phyloP scores from a whole-genome alignment of 2,113 vertebrate species.

The Labeo rohita region DNA sequence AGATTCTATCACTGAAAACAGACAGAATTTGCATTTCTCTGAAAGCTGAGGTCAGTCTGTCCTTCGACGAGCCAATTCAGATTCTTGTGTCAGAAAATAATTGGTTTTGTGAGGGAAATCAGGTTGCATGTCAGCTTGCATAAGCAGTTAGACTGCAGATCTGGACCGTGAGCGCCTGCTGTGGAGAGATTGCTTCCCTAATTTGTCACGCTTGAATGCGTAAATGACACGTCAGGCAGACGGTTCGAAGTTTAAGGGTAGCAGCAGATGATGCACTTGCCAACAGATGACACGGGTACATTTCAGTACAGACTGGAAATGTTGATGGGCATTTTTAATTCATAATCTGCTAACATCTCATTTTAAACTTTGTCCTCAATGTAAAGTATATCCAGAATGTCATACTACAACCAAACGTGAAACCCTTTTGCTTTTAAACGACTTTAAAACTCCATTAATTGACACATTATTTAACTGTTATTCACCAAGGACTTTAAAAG shows the following conservation, averaged over 20 bases:
- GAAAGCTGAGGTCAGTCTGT: background rate
- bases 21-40: slow-evolving; percentile 13
- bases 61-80: slow-evolving; percentile 8
- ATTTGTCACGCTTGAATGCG: slow-evolving; percentile 22
- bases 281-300: background rate
- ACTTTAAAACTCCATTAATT: background rate
- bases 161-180: slow-evolving; percentile 34
- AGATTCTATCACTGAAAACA: background rate
- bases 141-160: slow-evolving; percentile 25
- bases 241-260: background rate
- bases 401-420: background rate
- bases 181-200: slow-evolving; percentile 28
- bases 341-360: background rate
- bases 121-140: slow-evolving; percentile 49
- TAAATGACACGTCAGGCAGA: slow-evolving; percentile 21
- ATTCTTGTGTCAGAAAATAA: slow-evolving; percentile 52
- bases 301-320: background rate
- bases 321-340: background rate
- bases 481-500: background rate
- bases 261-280: background rate
- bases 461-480: background rate
- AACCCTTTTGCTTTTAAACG: background rate
- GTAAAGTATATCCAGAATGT: background rate
- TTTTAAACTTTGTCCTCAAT: background rate
- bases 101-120: slow-evolving; percentile 33